phyloP scores from a whole-genome alignment of 1,140 invertebrate genomes.

The Aethina tumida region DNA sequence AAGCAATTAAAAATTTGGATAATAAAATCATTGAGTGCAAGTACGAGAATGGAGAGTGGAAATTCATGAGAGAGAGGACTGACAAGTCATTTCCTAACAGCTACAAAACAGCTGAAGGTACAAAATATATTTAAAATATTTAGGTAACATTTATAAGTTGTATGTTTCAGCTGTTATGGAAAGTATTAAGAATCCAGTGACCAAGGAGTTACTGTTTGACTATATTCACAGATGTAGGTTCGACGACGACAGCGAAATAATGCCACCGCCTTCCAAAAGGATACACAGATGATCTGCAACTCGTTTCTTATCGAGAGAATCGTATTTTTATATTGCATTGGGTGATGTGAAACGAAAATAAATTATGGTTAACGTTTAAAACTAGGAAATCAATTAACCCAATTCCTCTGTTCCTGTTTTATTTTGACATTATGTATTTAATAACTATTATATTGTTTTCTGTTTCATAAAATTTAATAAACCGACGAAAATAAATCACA shows the following conservation, averaged over 20 bases:
- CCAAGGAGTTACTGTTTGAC: conserved; percentile 64
- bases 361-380: too few relatives aligned
- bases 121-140: conserved; percentile 5
- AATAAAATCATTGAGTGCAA: conserved; percentile 97
- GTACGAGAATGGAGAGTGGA: conserved; percentile 67
- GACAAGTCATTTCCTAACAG: conserved; percentile 97
- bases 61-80: conserved; percentile 90
- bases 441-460: too few relatives aligned
- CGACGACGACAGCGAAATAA: conserved; percentile 49
- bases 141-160: neutral
- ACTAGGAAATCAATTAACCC: too few relatives aligned
- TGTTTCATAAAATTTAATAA: too few relatives aligned
- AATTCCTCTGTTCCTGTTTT: too few relatives aligned
- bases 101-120: conserved; percentile 68
- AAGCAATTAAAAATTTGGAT: conserved; percentile 67
- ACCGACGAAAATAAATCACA: too few relatives aligned
- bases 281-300: conserved; percentile 26
- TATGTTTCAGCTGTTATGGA: conserved; percentile 57
- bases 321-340: conserved; percentile 13
- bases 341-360: too few relatives aligned
- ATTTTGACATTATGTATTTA: too few relatives aligned
- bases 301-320: conserved; percentile 3
- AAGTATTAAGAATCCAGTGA: conserved; percentile 69
- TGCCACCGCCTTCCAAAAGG: conserved; percentile 49
- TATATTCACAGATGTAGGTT: conserved; percentile 58